These are phyloP conservation scores for Sphecodes monilicornis DNA, from an alignment of 2,888 invertebrate genomes.

Conservation along the genomic window DNA sequence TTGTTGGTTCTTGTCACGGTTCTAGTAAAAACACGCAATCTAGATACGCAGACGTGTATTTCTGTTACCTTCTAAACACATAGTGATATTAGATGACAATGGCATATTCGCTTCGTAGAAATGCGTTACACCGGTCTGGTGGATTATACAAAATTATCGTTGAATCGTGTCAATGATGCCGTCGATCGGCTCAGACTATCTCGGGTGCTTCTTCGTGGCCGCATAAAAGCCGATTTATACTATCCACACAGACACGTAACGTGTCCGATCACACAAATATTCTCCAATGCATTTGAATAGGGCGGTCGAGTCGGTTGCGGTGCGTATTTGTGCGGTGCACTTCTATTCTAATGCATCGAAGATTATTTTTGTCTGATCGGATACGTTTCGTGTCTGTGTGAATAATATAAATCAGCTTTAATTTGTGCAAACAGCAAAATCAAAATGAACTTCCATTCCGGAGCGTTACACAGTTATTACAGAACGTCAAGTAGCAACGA, in stretches of 20 bases:
- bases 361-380: no score
- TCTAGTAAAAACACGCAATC: neutral
- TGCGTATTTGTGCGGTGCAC: no score
- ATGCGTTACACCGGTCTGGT: slow-evolving; percentile 12
- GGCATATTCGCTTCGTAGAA: slow-evolving; percentile 4
- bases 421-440: neutral
- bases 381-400: no score
- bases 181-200: slow-evolving; percentile 2
- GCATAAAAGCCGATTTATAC: no score
- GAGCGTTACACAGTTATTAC: neutral
- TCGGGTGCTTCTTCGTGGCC: neutral
- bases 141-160: slow-evolving; percentile 31
- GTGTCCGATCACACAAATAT: no score
- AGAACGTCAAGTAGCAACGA: neutral
- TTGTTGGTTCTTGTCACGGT: no score
- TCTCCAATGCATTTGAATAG: no score
- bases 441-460: neutral
- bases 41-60: slow-evolving; percentile 55
- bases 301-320: no score
- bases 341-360: no score
- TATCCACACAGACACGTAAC: no score
- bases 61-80: slow-evolving; percentile 54
- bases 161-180: neutral
- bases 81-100: slow-evolving; percentile 38
- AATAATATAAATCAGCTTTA: no score